phyloP scores from a whole-genome alignment of 2,113 vertebrate species.

The Orientallactaga bullata region DNA sequence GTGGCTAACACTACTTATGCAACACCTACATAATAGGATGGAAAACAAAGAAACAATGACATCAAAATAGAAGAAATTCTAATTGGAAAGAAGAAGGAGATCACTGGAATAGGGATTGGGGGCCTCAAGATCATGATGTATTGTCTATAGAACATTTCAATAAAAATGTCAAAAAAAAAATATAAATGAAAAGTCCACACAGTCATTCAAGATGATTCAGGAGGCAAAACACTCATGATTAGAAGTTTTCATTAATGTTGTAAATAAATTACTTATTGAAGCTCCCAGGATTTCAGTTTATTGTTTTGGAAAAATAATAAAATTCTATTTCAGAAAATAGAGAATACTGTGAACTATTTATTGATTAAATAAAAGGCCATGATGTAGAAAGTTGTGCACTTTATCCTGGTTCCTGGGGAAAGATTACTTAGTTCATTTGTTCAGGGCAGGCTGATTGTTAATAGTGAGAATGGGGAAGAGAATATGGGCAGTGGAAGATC shows the following conservation, averaged over 20 bases:
- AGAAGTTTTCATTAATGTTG: neutral
- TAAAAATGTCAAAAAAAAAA: no score
- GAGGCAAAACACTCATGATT: neutral
- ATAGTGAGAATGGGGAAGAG: neutral
- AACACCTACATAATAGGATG: no score
- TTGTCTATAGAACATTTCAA: no score
- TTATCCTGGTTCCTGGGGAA: neutral
- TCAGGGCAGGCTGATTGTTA: neutral
- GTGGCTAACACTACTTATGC: no score
- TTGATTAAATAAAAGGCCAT: no score
- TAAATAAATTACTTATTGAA: neutral
- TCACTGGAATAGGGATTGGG: no score
- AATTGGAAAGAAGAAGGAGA: no score
- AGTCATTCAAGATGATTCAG: neutral
- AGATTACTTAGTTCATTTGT: neutral
- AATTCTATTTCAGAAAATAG: neutral
- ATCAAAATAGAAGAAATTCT: no score
- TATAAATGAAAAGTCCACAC: no score
- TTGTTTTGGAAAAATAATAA: neutral
- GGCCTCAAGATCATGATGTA: no score
- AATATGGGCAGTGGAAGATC: neutral
- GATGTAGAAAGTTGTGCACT: neutral
- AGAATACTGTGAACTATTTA: neutral
- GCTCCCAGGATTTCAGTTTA: neutral
- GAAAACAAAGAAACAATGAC: no score